Percentiles rank a stretch among this genome's conserved stretches.
phyloP scores from a whole-genome alignment of 2,113 vertebrate species.

The Epinephelus fuscoguttatus region DNA sequence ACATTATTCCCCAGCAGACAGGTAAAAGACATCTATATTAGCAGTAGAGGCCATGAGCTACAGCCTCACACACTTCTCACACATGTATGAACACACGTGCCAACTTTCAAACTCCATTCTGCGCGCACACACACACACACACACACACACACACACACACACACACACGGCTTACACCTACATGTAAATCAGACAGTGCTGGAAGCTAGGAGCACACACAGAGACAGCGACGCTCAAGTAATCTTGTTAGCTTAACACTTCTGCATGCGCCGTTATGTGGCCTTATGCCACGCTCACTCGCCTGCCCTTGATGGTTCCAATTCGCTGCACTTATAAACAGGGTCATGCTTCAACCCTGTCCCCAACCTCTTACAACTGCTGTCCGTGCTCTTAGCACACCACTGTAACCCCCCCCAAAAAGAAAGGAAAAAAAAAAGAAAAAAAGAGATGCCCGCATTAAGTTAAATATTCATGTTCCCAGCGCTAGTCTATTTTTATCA shows the following conservation, averaged over 20 bases:
- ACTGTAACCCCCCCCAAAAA: slow-evolving; percentile 27
- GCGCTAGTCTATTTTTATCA: slow-evolving; percentile 80
- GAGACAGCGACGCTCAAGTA: slow-evolving; percentile 16
- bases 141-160: too few relatives aligned
- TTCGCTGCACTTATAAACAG: slow-evolving; percentile 39
- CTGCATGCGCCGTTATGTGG: slow-evolving; percentile 13
- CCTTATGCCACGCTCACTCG: slow-evolving; percentile 36
- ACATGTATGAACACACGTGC: slow-evolving; percentile 4
- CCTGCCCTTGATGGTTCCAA: slow-evolving; percentile 54
- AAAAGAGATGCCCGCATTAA: slow-evolving; percentile 78
- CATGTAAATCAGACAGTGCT: background rate
- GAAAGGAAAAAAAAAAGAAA: background rate
- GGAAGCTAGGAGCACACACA: slow-evolving; percentile 1
- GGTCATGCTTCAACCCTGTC: slow-evolving; percentile 43
- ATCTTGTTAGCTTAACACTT: slow-evolving; percentile 43
- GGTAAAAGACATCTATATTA: slow-evolving; percentile 25
- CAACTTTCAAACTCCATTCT: slow-evolving; percentile 13
- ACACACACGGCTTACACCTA: background rate
- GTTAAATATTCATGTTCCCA: slow-evolving; percentile 84
- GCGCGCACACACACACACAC: background rate
- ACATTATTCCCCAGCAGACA: background rate
- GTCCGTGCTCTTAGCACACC: slow-evolving; percentile 26
- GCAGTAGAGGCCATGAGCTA: slow-evolving; percentile 11
- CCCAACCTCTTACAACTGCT: slow-evolving; percentile 33
- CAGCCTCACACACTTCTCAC: background rate